These are phyloP conservation scores for Platysteira castanea DNA, from an alignment of 2,113 vertebrate species.

Conservation along the genomic window DNA sequence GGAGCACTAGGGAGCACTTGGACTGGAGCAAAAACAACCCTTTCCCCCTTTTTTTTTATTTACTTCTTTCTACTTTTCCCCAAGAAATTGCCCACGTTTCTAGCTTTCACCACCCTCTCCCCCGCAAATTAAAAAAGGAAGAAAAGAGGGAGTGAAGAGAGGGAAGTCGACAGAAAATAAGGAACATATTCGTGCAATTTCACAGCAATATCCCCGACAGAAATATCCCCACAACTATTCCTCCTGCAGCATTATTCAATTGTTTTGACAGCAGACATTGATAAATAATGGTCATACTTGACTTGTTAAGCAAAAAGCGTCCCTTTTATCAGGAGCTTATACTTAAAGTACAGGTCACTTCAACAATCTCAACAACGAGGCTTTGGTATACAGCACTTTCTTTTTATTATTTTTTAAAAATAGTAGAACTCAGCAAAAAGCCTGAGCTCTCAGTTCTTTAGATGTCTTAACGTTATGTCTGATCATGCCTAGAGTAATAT, in stretches of 20 bases:
- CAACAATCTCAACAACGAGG: constrained; percentile 58
- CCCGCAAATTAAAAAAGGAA: constrained; percentile 29
- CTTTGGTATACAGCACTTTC: constrained; percentile 71
- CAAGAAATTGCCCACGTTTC: not conserved
- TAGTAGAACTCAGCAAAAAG: constrained; percentile 56
- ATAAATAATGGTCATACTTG: constrained; percentile 69
- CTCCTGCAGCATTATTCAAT: constrained; percentile 63
- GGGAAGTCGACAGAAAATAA: constrained; percentile 49
- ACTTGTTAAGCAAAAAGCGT: constrained; percentile 59
- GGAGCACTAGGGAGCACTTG: not conserved
- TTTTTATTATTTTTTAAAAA: constrained; percentile 51
- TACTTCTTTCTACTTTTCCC: not conserved
- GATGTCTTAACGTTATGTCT: constrained; percentile 50
- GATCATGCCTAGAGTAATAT: constrained; percentile 57
- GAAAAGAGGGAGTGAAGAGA: constrained; percentile 45
- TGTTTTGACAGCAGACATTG: constrained; percentile 64
- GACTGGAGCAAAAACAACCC: not conserved
- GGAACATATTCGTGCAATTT: constrained; percentile 52
- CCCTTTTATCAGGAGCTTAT: constrained; percentile 55
- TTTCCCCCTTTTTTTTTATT: not conserved
- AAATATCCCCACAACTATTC: constrained; percentile 36
- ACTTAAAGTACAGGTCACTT: constrained; percentile 63
- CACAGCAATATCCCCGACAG: constrained; percentile 59
- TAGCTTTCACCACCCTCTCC: constrained; percentile 36
- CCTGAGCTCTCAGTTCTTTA: constrained; percentile 31